These are phyloP conservation scores for Onychorhynchus coronatus DNA, from an alignment of 2,113 vertebrate species.

Conservation along the genomic window DNA sequence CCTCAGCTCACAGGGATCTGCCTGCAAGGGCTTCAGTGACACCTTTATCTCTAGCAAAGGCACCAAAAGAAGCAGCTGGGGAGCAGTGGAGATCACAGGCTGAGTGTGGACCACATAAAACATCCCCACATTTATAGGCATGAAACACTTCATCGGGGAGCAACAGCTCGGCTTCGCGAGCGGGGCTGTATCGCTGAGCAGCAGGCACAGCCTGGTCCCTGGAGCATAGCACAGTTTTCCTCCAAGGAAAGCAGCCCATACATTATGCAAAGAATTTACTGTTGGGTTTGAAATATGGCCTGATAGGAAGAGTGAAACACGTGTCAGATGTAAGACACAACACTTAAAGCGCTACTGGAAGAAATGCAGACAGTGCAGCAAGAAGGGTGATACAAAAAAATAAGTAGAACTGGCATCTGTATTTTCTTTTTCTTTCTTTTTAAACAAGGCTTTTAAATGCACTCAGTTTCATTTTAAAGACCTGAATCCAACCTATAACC, in stretches of 20 bases:
- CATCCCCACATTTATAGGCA: background rate
- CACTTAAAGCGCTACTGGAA: background rate
- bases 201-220: background rate
- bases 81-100: background rate
- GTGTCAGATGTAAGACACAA: background rate
- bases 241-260: slow-evolving; percentile 2
- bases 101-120: background rate
- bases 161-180: rapidly evolving
- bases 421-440: background rate
- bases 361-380: background rate
- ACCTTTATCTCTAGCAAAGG: background rate
- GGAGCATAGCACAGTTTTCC: background rate
- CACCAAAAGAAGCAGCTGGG: background rate
- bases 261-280: slow-evolving; percentile 30
- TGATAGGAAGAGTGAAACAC: background rate
- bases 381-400: background rate
- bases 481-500: background rate
- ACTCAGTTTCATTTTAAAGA: background rate
- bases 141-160: background rate
- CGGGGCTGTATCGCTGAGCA: background rate
- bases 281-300: background rate
- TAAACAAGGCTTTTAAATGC: background rate
- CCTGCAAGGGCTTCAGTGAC: background rate
- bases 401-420: background rate
- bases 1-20: background rate